phyloP scores from a whole-genome alignment of 2,113 vertebrate species.

The Anhinga anhinga region DNA sequence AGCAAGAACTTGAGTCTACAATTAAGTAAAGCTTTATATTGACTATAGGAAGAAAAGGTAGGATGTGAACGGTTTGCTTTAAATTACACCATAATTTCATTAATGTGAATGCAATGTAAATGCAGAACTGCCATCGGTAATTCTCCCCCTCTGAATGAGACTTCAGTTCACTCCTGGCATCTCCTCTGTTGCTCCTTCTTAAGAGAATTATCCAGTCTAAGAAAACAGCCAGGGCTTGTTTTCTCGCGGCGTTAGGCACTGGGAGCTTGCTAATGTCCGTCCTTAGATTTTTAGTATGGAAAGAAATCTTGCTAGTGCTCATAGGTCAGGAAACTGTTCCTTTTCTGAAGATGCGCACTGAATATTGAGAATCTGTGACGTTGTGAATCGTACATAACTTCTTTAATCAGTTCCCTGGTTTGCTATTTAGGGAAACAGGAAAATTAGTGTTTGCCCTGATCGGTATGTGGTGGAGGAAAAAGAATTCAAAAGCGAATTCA shows the following conservation, averaged over 20 bases:
- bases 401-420: neutral
- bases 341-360: neutral
- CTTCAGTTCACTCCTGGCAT: neutral
- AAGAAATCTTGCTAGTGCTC: neutral
- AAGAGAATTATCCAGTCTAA: neutral
- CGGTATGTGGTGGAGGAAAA: neutral
- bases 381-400: neutral
- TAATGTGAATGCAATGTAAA: neutral
- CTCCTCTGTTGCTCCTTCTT: neutral
- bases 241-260: neutral
- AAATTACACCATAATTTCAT: neutral
- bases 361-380: neutral
- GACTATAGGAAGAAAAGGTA: neutral
- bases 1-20: neutral
- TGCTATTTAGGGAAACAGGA: neutral
- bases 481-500: neutral
- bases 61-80: neutral
- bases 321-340: neutral
- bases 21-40: neutral
- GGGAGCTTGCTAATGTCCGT: neutral
- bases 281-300: neutral
- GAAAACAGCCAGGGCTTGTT: neutral
- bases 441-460: neutral
- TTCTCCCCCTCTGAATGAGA: neutral
- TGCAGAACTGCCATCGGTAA: neutral